Conservation (phyloP, 1,140 invertebrate species). For the Drosophila subobscura region DNA sequence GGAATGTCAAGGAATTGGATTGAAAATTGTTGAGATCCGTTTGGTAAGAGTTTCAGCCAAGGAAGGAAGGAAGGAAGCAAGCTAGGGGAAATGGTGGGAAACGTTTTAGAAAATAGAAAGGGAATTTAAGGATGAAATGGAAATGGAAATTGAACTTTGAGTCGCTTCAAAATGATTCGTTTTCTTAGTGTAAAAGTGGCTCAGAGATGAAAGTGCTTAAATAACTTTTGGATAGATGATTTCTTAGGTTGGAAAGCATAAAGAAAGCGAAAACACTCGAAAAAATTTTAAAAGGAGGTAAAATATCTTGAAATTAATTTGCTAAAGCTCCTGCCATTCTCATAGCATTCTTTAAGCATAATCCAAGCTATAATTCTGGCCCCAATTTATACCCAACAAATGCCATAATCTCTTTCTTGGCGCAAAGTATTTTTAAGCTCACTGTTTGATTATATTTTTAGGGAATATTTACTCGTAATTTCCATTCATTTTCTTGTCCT, state of each 20-base stretch:
- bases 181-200: background rate
- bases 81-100: slow-evolving; percentile 12
- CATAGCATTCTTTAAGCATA: too few relatives aligned
- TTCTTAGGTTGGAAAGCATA: background rate
- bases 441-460: too few relatives aligned
- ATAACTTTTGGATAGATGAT: too few relatives aligned
- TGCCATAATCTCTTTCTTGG: background rate
- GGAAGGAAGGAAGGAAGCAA: slow-evolving; percentile 7
- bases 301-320: background rate
- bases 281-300: too few relatives aligned
- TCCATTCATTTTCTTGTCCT: background rate
- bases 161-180: too few relatives aligned
- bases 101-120: slow-evolving; percentile 13
- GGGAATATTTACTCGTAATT: background rate
- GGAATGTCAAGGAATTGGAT: slow-evolving; percentile 1
- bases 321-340: too few relatives aligned
- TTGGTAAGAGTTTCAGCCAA: slow-evolving; percentile 27
- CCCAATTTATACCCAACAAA: background rate
- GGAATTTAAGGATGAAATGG: slow-evolving; percentile 3
- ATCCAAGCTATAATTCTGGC: background rate
- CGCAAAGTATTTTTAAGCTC: background rate
- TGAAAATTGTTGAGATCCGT: slow-evolving; percentile 20
- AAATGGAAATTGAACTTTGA: background rate
- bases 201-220: background rate
- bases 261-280: too few relatives aligned